Evolutionary conservation across 2,797 vertebrate species (phyloP), one percentile per base, ranked within the genome.

Genomic region (Glossophaga mutica): DNA sequence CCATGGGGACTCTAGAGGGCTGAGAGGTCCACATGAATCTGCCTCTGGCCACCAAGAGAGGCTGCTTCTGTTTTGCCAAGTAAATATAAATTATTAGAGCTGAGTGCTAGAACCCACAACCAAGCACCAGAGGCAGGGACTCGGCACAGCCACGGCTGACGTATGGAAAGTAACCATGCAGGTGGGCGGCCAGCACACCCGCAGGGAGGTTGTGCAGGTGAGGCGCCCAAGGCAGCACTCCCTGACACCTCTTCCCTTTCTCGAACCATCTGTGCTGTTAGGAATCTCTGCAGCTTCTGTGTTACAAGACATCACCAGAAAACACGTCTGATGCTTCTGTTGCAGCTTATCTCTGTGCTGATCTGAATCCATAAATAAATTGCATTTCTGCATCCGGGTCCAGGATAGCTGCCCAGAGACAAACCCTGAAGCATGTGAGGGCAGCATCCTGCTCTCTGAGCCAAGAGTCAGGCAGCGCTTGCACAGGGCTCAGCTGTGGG

Each of bases 401-500:
- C 24, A 1, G 73, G 48, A 24, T 9, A 19, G 37, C 77, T 26
- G 57, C 84, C 73, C 48, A n/a, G 34, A 68, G 57, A n/a, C 21
- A 2, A 37, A 18, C 1, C 29, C 6, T 2, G 11, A n/a, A 9
- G 46, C 2, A 0, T 4, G 42, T 32, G 42, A 7, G 2, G 70
- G 42, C 48, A 44, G 26, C 48, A 0, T 4, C 83, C 29, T 9
- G 12, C 16, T 18, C 18, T 2, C 2, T 19, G 5, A 2, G 37
- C n/a, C 0, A 6, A 0, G 1, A 5, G 52, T 4, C 6, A 1
- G n/a, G 8, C 65, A 3, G 37, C 0, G 0, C 11, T 3, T 6
- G 39, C 57, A 0, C 59, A 0, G 2, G 71, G 3, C 24, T 0
- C 3, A 4, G 12, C 26, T 5, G 9, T 5, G 7, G 37, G 39